Conservation (phyloP, 2,797 vertebrate genomes). For the Neosilurus mollespiculum region DNA sequence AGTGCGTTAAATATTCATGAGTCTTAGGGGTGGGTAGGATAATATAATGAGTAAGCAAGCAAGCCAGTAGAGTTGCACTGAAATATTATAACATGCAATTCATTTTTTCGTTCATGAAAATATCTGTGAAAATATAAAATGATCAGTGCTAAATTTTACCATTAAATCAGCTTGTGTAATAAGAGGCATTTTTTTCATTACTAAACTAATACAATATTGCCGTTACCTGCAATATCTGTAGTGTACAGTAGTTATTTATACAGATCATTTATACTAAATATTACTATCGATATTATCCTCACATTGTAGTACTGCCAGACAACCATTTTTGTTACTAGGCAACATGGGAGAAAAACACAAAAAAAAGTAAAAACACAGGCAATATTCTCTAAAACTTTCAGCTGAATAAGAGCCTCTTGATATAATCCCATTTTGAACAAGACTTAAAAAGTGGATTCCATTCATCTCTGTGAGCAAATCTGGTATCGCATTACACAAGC, state of each 20-base stretch:
- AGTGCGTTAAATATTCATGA: neutral
- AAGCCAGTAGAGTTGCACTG: neutral
- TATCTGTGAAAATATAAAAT: neutral
- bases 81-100: neutral
- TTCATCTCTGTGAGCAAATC: neutral
- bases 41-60: too few species aligned
- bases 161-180: neutral
- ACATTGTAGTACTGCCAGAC: too few species aligned
- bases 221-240: neutral
- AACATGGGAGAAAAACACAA: neutral
- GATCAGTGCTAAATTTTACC: neutral
- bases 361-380: neutral
- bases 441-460: slow-evolving; percentile 2
- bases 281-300: too few species aligned
- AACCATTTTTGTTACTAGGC: neutral
- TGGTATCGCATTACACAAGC: slow-evolving; percentile 5
- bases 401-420: neutral
- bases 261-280: too few species aligned
- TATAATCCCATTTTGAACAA: slow-evolving; percentile 6
- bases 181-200: neutral
- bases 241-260: too few species aligned
- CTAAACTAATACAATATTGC: neutral
- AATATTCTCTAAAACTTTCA: neutral
- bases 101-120: neutral
- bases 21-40: neutral